phyloP scores from a whole-genome alignment of 2,888 invertebrate genomes.

The Camptogramma bilineatum region DNA sequence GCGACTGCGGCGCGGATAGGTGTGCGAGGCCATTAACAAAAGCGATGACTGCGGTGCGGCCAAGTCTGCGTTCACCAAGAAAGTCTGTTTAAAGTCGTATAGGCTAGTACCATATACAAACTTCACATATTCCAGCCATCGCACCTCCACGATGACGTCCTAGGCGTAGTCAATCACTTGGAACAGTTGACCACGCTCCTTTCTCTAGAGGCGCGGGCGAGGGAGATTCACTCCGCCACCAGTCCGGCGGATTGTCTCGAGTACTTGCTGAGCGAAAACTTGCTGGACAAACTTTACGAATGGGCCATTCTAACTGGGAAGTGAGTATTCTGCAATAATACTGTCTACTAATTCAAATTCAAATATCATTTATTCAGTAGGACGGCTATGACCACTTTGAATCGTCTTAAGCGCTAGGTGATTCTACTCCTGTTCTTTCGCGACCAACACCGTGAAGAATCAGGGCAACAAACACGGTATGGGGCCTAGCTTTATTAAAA shows the following conservation, averaged over 20 bases:
- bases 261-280: slow-evolving; percentile 93
- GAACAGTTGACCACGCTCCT: slow-evolving; percentile 95
- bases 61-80: too few species aligned
- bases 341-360: background rate
- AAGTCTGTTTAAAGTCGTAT: too few species aligned
- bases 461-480: too few species aligned
- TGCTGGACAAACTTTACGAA: slow-evolving; percentile 93
- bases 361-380: too few species aligned
- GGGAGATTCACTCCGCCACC: slow-evolving; percentile 65
- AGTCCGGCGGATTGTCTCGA: slow-evolving; percentile 89
- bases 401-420: too few species aligned
- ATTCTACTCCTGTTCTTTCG: too few species aligned
- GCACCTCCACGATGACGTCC: slow-evolving; percentile 92
- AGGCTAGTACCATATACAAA: background rate
- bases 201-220: slow-evolving; percentile 91
- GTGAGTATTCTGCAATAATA: slow-evolving; percentile 68
- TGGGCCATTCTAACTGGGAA: slow-evolving; percentile 95
- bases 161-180: slow-evolving; percentile 95
- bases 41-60: too few species aligned
- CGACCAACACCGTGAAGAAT: too few species aligned
- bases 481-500: too few species aligned
- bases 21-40: too few species aligned
- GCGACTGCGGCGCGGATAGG: too few species aligned
- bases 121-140: slow-evolving; percentile 68
- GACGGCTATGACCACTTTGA: too few species aligned